Evolutionary conservation across 92 coral and sea anemone genomes (phyloP).

Genomic region (Siderastrea siderea): DNA sequence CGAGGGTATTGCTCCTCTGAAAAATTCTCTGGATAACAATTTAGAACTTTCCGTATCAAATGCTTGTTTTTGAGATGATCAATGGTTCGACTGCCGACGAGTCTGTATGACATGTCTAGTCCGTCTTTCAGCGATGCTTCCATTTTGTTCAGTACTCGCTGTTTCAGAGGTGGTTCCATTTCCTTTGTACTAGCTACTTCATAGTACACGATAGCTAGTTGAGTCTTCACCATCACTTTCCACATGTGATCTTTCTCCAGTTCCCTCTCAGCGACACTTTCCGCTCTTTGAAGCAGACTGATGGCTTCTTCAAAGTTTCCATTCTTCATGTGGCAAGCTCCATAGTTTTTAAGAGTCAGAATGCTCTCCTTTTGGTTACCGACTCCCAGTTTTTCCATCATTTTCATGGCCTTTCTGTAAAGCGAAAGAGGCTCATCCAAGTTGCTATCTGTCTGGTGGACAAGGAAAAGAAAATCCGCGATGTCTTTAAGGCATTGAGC

Average conservation of each 20-base stretch:
- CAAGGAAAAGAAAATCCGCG: slow-evolving; percentile 37
- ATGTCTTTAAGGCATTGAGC: slow-evolving; percentile 38
- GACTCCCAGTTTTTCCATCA: slow-evolving; percentile 8
- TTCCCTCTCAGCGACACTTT: slow-evolving; percentile 21
- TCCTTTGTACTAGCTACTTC: neutral
- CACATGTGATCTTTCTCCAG: slow-evolving; percentile 24
- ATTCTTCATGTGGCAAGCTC: slow-evolving; percentile 3
- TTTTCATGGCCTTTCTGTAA: slow-evolving; percentile 4
- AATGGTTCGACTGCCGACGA: neutral
- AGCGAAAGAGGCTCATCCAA: neutral
- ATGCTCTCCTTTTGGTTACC: slow-evolving; percentile 36
- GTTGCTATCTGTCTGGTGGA: too few relatives aligned
- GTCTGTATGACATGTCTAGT: slow-evolving; percentile 16
- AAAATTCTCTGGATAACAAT: slow-evolving; percentile 1
- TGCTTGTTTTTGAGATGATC: neutral
- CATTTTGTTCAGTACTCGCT: too few relatives aligned
- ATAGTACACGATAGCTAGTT: slow-evolving; percentile 17
- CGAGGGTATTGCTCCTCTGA: neutral
- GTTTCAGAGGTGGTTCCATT: too few relatives aligned
- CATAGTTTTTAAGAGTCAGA: slow-evolving; percentile 42
- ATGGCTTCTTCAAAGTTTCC: slow-evolving; percentile 31
- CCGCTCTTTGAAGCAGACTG: slow-evolving; percentile 4
- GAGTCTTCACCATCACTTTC: slow-evolving; percentile 36
- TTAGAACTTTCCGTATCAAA: neutral
- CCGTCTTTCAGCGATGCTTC: slow-evolving; percentile 2